phyloP scores from a whole-genome alignment of 2,113 vertebrate species.

The Choloepus hoffmanni region DNA sequence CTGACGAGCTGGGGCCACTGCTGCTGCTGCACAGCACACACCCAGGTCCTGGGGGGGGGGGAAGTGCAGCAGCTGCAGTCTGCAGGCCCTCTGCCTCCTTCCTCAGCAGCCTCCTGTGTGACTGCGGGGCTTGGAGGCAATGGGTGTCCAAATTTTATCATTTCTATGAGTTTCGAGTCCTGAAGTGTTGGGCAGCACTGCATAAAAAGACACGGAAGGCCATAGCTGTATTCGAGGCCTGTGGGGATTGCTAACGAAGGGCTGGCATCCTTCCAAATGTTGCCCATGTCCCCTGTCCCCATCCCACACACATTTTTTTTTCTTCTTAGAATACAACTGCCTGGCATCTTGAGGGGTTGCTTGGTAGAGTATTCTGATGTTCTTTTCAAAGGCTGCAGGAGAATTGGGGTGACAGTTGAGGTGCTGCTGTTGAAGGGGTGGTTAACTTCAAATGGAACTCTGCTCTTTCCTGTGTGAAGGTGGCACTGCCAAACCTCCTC shows the following conservation, averaged over 20 bases:
- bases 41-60: too few relatives aligned
- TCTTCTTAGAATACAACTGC: background rate
- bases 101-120: background rate
- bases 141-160: background rate
- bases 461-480: background rate
- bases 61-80: background rate
- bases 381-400: background rate
- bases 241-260: background rate
- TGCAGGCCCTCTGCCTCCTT: background rate
- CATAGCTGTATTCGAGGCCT: background rate
- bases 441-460: background rate
- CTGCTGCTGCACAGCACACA: background rate
- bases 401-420: constrained; percentile 21
- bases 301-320: background rate
- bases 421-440: background rate
- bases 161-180: background rate
- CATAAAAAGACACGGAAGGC: rapidly evolving
- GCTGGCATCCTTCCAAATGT: background rate
- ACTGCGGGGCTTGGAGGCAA: background rate
- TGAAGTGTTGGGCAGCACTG: background rate
- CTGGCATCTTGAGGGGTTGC: background rate
- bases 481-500: too few relatives aligned
- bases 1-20: background rate
- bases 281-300: background rate
- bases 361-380: background rate